These are phyloP conservation scores for Polypedilum pembai DNA, from an alignment of 1,140 invertebrate species.

Conservation along the genomic window DNA sequence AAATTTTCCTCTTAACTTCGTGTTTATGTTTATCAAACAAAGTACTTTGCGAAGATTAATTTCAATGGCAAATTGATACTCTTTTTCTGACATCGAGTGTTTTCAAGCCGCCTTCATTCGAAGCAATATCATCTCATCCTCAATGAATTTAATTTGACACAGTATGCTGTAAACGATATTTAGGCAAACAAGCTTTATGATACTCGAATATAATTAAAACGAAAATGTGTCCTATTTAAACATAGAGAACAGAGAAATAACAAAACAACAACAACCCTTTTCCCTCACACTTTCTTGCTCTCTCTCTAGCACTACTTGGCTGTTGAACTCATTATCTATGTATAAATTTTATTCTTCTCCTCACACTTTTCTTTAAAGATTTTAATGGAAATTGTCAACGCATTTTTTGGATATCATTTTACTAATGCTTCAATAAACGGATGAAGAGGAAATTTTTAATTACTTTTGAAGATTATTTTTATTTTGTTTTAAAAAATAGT, in stretches of 20 bases:
- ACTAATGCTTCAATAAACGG: not conserved
- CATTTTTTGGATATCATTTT: not conserved
- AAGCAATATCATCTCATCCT: not conserved
- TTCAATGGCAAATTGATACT: slow-evolving; percentile 27
- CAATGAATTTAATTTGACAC: slow-evolving; percentile 7
- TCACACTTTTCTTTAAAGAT: not conserved
- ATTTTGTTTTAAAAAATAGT: too few relatives aligned
- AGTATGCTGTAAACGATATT: slow-evolving; percentile 15
- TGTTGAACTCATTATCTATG: slow-evolving; percentile 12
- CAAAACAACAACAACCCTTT: not conserved
- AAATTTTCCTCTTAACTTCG: not conserved
- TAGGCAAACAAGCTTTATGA: slow-evolving; percentile 19
- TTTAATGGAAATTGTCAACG: slow-evolving; percentile 19
- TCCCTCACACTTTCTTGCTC: not conserved
- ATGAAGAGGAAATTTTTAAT: not conserved
- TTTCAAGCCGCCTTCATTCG: not conserved
- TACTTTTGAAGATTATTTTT: not conserved
- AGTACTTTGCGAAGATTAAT: slow-evolving; percentile 22
- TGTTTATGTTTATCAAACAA: slow-evolving; percentile 21
- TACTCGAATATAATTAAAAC: slow-evolving; percentile 24
- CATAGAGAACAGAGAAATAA: not conserved
- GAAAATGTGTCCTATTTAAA: slow-evolving; percentile 24
- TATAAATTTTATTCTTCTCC: not conserved
- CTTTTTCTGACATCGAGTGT: not conserved
- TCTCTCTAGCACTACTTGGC: not conserved